phyloP scores from a whole-genome alignment of 2,888 invertebrate genomes.

The Rhaphigaster nebulosa region DNA sequence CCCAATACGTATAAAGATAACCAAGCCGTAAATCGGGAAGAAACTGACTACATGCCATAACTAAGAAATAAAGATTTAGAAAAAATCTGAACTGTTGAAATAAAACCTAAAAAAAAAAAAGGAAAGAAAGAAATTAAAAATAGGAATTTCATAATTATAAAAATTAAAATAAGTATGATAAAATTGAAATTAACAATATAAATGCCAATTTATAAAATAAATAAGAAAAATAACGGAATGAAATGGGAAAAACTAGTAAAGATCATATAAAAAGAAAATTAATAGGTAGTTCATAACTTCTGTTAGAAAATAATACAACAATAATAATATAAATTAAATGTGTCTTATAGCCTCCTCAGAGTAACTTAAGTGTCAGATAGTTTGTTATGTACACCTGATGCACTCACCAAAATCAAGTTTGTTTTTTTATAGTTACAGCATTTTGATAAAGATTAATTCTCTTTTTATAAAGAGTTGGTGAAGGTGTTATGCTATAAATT shows the following conservation, averaged over 20 bases:
- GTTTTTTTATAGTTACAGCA: too few species aligned
- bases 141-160: background rate
- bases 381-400: too few species aligned
- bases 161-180: background rate
- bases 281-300: too few species aligned
- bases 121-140: too few species aligned
- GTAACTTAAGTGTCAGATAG: too few species aligned
- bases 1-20: slow-evolving; percentile 99
- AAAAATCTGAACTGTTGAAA: slow-evolving; percentile 99
- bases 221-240: background rate
- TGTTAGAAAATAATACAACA: too few species aligned
- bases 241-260: background rate
- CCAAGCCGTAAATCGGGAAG: slow-evolving; percentile 97
- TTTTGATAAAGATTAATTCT: too few species aligned
- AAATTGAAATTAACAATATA: background rate
- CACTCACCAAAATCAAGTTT: too few species aligned
- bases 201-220: background rate
- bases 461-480: too few species aligned
- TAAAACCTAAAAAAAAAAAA: slow-evolving; percentile 78
- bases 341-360: too few species aligned
- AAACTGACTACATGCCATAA: slow-evolving; percentile 98
- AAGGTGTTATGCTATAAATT: too few species aligned
- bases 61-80: slow-evolving; percentile 96
- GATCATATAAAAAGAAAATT: background rate
- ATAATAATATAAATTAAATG: too few species aligned